Evolutionary conservation across 2,113 vertebrate genomes (phyloP), one percentile per base, ranked within the genome.

Genomic region (Channa maculata): DNA sequence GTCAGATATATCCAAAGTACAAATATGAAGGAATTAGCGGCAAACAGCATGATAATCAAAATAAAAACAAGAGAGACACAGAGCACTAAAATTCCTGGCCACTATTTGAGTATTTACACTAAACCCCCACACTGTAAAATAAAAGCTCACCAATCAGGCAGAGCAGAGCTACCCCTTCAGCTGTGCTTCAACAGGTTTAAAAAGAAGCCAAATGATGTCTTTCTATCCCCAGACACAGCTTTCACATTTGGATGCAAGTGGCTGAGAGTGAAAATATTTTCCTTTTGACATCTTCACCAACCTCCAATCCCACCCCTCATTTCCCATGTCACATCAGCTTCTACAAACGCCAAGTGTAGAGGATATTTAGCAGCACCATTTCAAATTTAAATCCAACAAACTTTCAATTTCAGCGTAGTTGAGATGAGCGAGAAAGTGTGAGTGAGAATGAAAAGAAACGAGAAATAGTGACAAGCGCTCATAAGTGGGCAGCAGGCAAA

Each of bases 361-460:
- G 65, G 65, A 78, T 81, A 68, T 82, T 89, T 57, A 43, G 61
- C 44, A 3, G 36, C 37, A 10, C 58, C 79, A 39, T 80, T 86
- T 75, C 61, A 59, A 77, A 81, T 81, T 74, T 71, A 66, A 81
- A 77, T 83, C 68, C 82, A 2, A 48, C 66, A 70, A 88, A 88
- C 75, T 81, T 88, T 78, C 77, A 76, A 82, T 88, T 88, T 80
- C 55, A 52, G 45, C 41, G 53, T 7, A 4, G 72, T 13, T 57
- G 78, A 59, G 51, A 65, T 57, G 65, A 52, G 73, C n/a, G 54
- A 60, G 57, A 59, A 65, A 46, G 49, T 55, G 61, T 24, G 1
- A 0, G 51, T 15, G 80, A 48, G 66, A 77, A 62, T 58, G 66
- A 73, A 68, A 58, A 44, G 33, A 39, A 52, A 49, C 34, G 55